A percentile compares a stretch with the other conserved stretches of the same genome.
phyloP scores from a whole-genome alignment of 2,888 invertebrate species.

The Parochlus steinenii region DNA sequence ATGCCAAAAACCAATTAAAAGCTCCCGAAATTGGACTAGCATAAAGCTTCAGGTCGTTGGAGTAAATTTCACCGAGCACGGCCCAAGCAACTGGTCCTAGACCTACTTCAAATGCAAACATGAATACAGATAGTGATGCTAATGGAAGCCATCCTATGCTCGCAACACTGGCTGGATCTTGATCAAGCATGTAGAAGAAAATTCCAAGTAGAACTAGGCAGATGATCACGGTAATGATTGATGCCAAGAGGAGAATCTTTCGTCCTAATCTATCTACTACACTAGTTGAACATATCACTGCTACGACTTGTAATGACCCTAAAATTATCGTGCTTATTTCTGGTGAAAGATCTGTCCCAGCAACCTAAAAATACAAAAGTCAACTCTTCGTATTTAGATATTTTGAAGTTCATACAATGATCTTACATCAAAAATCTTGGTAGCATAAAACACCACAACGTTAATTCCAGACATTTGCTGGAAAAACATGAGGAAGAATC shows the following conservation, averaged over 20 bases:
- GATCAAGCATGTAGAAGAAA: slow-evolving; percentile 34
- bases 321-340: slow-evolving; percentile 50
- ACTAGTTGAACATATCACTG: slow-evolving; percentile 50
- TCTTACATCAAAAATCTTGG: slow-evolving; percentile 9
- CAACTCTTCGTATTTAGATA: no score
- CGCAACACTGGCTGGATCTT: slow-evolving; percentile 20
- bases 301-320: slow-evolving; percentile 54
- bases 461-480: slow-evolving; percentile 29
- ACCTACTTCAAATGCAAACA: slow-evolving; percentile 56
- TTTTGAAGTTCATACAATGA: slow-evolving; percentile 31
- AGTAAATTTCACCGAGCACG: slow-evolving; percentile 52
- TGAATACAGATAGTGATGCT: slow-evolving; percentile 46
- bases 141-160: slow-evolving; percentile 51
- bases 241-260: slow-evolving; percentile 47
- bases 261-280: slow-evolving; percentile 61
- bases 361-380: slow-evolving; percentile 19
- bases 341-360: slow-evolving; percentile 39
- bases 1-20: slow-evolving; percentile 57
- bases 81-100: slow-evolving; percentile 74
- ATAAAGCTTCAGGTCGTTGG: slow-evolving; percentile 50
- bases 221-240: slow-evolving; percentile 47
- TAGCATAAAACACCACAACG: slow-evolving; percentile 3
- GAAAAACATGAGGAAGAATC: slow-evolving; percentile 59
- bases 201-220: slow-evolving; percentile 44
- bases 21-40: slow-evolving; percentile 57